These are phyloP conservation scores for Calliopum simillimum DNA, from an alignment of 2,888 invertebrate species.

Conservation along the genomic window DNA sequence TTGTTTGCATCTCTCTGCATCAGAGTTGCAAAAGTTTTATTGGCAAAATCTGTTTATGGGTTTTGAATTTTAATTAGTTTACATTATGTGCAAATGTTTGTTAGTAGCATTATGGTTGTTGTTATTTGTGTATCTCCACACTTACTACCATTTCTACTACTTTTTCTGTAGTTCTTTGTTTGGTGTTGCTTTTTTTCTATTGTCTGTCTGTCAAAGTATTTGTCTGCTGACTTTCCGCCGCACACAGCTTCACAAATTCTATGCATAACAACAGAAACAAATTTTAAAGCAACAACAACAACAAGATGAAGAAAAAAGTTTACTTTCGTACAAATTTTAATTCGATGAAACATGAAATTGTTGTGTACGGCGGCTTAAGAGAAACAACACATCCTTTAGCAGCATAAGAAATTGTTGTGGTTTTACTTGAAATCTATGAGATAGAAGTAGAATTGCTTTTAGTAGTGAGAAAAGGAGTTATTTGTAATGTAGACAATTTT, in stretches of 20 bases:
- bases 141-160: not conserved
- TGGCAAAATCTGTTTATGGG: slow-evolving; percentile 66
- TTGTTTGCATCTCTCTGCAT: slow-evolving; percentile 37
- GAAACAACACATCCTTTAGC: not conserved
- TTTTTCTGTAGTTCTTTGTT: slow-evolving; percentile 12
- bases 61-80: slow-evolving; percentile 67
- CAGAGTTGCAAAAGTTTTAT: slow-evolving; percentile 63
- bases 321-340: slow-evolving; percentile 57
- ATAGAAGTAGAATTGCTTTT: too few relatives aligned
- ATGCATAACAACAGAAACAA: slow-evolving; percentile 1
- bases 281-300: too few relatives aligned
- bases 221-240: slow-evolving; percentile 21
- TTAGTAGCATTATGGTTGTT: not conserved
- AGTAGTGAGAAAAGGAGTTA: too few relatives aligned
- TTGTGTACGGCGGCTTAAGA: slow-evolving; percentile 38
- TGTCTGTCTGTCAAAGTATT: slow-evolving; percentile 6
- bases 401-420: not conserved
- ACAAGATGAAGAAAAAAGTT: not conserved
- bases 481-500: too few relatives aligned
- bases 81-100: slow-evolving; percentile 15
- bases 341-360: slow-evolving; percentile 60
- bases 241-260: slow-evolving; percentile 37
- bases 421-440: not conserved
- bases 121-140: not conserved
- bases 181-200: not conserved